A percentile compares a stretch with the other conserved stretches of the same genome.
Evolutionary conservation across 2,888 invertebrate species (phyloP).

Genomic region (Ryuthela nishihirai): DNA sequence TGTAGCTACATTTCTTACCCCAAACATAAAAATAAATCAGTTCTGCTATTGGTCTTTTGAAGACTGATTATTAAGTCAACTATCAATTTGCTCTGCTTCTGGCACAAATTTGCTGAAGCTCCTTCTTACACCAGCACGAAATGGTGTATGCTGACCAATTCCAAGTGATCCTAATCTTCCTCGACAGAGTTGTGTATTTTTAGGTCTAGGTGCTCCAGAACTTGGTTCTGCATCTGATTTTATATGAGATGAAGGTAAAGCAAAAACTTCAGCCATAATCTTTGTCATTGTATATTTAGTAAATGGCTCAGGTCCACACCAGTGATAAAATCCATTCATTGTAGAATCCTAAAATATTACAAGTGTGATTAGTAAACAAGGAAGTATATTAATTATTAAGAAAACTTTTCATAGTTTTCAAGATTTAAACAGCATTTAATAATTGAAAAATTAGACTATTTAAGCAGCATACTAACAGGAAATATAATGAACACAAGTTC

Average conservation of each 20-base stretch:
- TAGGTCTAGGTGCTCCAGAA: conserved; percentile 50
- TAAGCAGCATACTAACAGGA: too few species aligned
- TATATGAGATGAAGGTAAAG: conserved; percentile 50
- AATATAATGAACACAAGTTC: too few species aligned
- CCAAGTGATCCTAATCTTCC: conserved; percentile 16
- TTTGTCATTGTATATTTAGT: conserved; percentile 56
- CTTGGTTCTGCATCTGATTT: conserved; percentile 47
- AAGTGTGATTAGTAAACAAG: not conserved
- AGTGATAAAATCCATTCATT: conserved; percentile 54
- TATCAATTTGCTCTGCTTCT: too few species aligned
- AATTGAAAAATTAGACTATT: too few species aligned
- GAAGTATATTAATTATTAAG: not conserved
- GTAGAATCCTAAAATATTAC: conserved; percentile 45
- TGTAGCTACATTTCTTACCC: too few species aligned
- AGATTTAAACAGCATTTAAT: not conserved
- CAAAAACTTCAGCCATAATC: conserved; percentile 52
- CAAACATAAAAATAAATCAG: too few species aligned
- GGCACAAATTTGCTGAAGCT: conserved; percentile 12
- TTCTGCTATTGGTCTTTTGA: too few species aligned
- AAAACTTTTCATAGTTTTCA: not conserved
- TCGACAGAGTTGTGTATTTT: conserved; percentile 49
- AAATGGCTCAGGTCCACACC: conserved; percentile 54
- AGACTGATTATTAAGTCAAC: too few species aligned
- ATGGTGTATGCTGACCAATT: conserved; percentile 48
- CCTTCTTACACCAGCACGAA: conserved; percentile 48